phyloP scores from a whole-genome alignment of 2,888 invertebrate species.

The Meloe dianella region DNA sequence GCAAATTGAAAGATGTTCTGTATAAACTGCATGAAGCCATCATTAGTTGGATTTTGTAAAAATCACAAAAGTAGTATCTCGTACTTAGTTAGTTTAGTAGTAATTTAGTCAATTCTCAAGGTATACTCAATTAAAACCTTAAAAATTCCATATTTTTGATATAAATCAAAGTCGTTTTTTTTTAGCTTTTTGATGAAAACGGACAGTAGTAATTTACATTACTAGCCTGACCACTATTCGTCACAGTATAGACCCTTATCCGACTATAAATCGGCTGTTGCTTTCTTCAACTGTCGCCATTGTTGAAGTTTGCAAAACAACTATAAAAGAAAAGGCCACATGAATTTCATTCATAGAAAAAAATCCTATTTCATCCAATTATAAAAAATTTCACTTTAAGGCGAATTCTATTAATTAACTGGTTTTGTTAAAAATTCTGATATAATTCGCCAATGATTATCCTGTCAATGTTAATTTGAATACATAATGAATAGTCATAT shows the following conservation, averaged over 20 bases:
- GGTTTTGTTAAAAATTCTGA: background rate
- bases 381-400: background rate
- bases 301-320: background rate
- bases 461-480: conserved; percentile 9
- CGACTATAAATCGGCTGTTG: conserved; percentile 18
- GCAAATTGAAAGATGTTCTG: background rate
- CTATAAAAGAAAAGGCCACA: background rate
- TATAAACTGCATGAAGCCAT: background rate
- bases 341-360: background rate
- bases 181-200: background rate
- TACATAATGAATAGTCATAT: conserved; percentile 1
- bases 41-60: background rate
- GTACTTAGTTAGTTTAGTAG: too few relatives aligned
- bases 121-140: too few relatives aligned
- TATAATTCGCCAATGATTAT: background rate
- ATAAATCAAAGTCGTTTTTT: too few relatives aligned
- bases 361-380: background rate
- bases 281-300: conserved; percentile 5
- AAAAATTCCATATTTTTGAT: too few relatives aligned
- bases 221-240: conserved; percentile 26
- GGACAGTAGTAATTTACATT: conserved; percentile 22
- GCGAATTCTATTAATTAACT: background rate
- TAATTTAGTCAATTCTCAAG: too few relatives aligned
- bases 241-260: conserved; percentile 24
- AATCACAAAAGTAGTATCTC: too few relatives aligned